phyloP scores from a whole-genome alignment of 1,140 invertebrate genomes.

The Sycophaga agraensis region DNA sequence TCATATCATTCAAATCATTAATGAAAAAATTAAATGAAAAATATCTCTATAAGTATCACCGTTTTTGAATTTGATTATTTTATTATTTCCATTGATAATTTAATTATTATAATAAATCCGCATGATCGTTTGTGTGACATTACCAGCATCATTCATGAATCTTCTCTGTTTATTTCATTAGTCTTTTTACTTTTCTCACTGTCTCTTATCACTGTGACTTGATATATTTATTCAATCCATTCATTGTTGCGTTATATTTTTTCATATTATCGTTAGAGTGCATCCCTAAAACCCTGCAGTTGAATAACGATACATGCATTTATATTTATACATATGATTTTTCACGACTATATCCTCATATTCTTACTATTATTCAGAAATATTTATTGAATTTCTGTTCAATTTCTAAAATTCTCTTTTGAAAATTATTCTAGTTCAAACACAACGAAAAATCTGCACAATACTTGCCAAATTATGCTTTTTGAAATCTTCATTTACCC shows the following conservation, averaged over 20 bases:
- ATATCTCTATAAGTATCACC: neutral
- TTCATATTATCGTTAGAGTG: conserved; percentile 11
- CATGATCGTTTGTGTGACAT: conserved; percentile 27
- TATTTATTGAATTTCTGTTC: neutral
- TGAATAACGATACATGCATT: conserved; percentile 4
- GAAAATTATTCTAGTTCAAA: too few species aligned
- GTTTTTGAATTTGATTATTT: neutral
- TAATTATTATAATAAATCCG: conserved; percentile 27
- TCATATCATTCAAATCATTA: conserved; percentile 10
- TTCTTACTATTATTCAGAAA: neutral
- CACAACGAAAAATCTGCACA: too few species aligned
- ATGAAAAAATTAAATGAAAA: conserved; percentile 11
- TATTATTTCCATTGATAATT: too few species aligned
- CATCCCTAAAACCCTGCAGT: neutral
- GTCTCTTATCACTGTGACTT: conserved; percentile 15
- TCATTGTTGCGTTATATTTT: neutral
- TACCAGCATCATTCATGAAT: conserved; percentile 8
- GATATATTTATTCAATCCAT: neutral
- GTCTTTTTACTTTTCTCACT: neutral
- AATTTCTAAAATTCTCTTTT: neutral
- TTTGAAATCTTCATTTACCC: too few species aligned
- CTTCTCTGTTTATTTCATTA: neutral
- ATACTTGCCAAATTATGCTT: too few species aligned
- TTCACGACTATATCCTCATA: neutral
- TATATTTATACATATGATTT: conserved; percentile 5